These are phyloP conservation scores for Zaprionus africanus DNA, from an alignment of 1,140 invertebrate genomes.

Conservation along the genomic window DNA sequence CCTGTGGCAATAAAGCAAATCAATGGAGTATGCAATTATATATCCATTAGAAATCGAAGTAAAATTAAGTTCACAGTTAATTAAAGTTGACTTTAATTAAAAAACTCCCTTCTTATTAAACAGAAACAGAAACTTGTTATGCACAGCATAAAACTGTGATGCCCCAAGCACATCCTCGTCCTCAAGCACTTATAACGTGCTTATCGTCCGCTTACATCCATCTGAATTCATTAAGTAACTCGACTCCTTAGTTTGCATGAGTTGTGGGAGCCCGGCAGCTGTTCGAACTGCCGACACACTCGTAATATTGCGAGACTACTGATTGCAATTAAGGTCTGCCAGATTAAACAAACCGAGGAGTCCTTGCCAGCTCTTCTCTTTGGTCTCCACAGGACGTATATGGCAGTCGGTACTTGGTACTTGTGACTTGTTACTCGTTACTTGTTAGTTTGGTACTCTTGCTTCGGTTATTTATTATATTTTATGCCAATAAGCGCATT, in stretches of 20 bases:
- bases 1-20: neutral
- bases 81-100: neutral
- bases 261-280: constrained; percentile 31
- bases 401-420: neutral
- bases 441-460: neutral
- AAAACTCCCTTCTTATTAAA: neutral
- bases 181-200: neutral
- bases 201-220: neutral
- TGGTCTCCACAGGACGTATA: neutral
- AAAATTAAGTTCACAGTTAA: too few species aligned
- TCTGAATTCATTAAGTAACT: constrained; percentile 4
- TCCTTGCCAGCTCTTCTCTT: neutral
- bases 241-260: constrained; percentile 12
- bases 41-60: neutral
- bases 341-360: constrained; percentile 15
- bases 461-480: constrained; percentile 62
- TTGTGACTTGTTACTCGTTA: too few species aligned
- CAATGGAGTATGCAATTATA: neutral
- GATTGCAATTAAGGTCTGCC: constrained; percentile 38
- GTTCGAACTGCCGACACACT: constrained; percentile 20
- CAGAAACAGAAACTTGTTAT: neutral
- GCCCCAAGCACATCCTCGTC: neutral
- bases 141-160: neutral
- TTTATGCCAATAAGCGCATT: constrained; percentile 75
- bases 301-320: constrained; percentile 8